Conservation (phyloP, 2,888 invertebrate genomes). For the Drosophila anomelani region DNA sequence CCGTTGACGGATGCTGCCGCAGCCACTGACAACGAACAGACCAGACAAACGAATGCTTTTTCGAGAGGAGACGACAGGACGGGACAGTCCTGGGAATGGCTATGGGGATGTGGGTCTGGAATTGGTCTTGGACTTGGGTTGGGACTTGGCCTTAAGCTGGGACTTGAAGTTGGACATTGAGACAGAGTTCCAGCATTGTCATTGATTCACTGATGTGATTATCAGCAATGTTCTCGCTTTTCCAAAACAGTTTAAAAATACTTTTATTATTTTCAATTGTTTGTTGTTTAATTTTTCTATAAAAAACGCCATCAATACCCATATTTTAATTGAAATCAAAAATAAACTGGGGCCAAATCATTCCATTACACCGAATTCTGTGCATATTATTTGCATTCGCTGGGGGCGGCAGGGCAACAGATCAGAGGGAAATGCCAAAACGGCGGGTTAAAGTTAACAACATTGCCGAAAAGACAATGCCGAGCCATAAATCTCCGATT, state of each 20-base stretch:
- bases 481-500: conserved; percentile 78
- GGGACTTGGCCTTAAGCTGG: conserved; percentile 3
- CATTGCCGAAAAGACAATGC: conserved; percentile 72
- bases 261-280: background rate
- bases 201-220: conserved; percentile 30
- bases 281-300: background rate
- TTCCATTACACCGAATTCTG: conserved; percentile 64
- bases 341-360: conserved; percentile 24
- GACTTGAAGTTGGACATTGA: conserved; percentile 13
- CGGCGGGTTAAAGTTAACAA: conserved; percentile 68
- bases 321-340: background rate
- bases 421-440: conserved; percentile 61
- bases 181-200: conserved; percentile 35
- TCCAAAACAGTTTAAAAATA: background rate
- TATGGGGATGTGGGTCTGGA: conserved; percentile 1
- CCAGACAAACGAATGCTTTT: conserved; percentile 68
- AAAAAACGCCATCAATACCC: too few relatives aligned
- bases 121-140: conserved; percentile 4
- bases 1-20: conserved; percentile 82
- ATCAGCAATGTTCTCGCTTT: conserved; percentile 7
- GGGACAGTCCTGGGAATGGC: conserved; percentile 44
- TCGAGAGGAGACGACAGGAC: conserved; percentile 55
- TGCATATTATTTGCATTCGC: conserved; percentile 76
- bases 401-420: conserved; percentile 9
- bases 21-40: conserved; percentile 78